Evolutionary conservation across 2,888 invertebrate genomes (phyloP), one percentile per base, ranked within the genome.

Genomic region (Lepidocyrtinus sp.): DNA sequence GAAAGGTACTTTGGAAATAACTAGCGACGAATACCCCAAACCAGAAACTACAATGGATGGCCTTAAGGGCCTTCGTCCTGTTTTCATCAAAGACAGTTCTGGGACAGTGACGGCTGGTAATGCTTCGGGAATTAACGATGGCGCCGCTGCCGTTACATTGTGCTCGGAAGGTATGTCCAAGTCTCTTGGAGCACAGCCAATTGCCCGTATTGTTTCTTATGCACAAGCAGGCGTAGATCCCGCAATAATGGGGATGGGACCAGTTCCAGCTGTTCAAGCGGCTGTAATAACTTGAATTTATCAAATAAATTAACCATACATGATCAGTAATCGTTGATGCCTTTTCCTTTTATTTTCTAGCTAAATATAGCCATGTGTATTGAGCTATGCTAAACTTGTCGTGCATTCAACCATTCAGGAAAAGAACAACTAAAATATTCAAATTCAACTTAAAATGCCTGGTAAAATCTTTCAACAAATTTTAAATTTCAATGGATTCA

Each of bases 61-160:
- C 5, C 89, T 95, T 61, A 88, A 90, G 75, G 93, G 92, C 88
- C 88, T 95, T 27, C 90, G 89, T 84, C 92, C 95, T 0, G 92
- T 89, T 59, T 86, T 86, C 72, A 75, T 83, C 21, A 71, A 73
- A 12, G 86, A 85, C 73, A 80, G 71, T 2, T 71, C 72, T 75
- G 90, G 90, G 2, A 92, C 93, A 0, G 93, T 95, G 2, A 95
- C 95, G 1, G 91, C 95, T 36, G 94, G 93, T 62, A 94, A 94
- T 90, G 91, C 95, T 0, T 95, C 95, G 7, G 94, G 94, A 26
- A 90, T 95, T 45, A 95, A 95, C 88, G 98, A 98, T 88, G 97
- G 97, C 0, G 97, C 97, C 1, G 96, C 96, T 1, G 96, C 94
- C 0, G 89, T 97, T 0, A 89, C 97, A 19, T 87, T 98, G 45